Evolutionary conservation across 2,888 invertebrate genomes (phyloP).

Genomic region (Tyria jacobaeae): DNA sequence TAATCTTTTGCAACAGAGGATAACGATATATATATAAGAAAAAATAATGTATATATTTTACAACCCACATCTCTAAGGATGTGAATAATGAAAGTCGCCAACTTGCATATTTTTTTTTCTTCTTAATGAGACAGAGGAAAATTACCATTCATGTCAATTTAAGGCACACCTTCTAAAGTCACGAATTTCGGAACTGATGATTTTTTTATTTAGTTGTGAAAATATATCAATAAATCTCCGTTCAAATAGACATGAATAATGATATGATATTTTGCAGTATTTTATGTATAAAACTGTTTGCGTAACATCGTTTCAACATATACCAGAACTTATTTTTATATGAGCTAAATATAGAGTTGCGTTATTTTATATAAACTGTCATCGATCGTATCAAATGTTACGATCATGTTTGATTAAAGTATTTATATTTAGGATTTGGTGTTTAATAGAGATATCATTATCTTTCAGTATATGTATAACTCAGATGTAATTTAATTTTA

Average conservation of each 20-base stretch:
- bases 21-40: too few species aligned
- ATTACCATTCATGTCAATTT: too few species aligned
- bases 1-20: too few species aligned
- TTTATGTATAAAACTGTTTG: constrained; percentile 5
- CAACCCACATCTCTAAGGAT: too few species aligned
- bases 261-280: constrained; percentile 4
- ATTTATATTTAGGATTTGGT: not conserved
- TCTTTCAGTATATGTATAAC: not conserved
- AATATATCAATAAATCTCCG: not conserved
- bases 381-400: constrained; percentile 4
- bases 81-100: too few species aligned
- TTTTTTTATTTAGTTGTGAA: too few species aligned
- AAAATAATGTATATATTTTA: too few species aligned
- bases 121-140: too few species aligned
- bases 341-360: constrained; percentile 1
- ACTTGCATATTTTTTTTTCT: too few species aligned
- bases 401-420: not conserved
- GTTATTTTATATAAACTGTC: not conserved
- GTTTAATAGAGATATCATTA: not conserved
- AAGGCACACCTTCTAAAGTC: too few species aligned
- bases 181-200: too few species aligned
- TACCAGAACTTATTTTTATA: constrained; percentile 5
- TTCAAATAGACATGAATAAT: not conserved
- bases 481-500: not conserved
- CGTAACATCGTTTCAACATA: constrained; percentile 1